Evolutionary conservation across 37 sponge, comb jelly and placozoan species (phyloP), one percentile per base, ranked within the genome.

Genomic region (Sycon ciliatum): DNA sequence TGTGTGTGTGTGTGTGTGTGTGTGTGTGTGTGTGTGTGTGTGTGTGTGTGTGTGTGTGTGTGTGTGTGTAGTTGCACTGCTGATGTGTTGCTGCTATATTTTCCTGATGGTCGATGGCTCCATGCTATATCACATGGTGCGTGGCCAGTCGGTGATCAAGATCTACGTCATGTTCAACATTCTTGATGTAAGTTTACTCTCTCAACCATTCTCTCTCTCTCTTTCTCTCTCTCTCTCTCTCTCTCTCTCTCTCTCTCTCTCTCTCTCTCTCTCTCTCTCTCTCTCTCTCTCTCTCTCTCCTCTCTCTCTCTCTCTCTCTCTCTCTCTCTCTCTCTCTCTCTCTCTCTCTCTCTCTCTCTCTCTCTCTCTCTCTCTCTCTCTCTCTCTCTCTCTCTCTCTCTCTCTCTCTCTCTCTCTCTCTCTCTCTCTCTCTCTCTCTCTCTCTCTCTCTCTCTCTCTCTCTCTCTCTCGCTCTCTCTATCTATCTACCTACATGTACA

Each of bases 91-190:
- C 65, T 60, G 13, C n/a, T 22, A 9, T 4, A 24, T 78, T 4
- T 36, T 49, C 4, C 28, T 36, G 20, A 24, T 27, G 57, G 73
- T 96, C 36, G 94, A 96, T 72, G 92, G 83, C 4, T 92, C 93
- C 3, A 76, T 89, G 32, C 28, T 92, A 0, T 96, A 96, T 53
- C 98, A 96, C 72, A 52, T 91, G 40, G 79, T 96, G 37, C 65
- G 93, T 34, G 98, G 85, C 26, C 98, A 96, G 74, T 76, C 82
- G 16, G 83, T 96, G 0, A 88, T 96, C 39, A 96, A 96, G 69
- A 77, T 91, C 26, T 96, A 96, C 53, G 94, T 96, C 78, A 92
- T 96, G 34, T 87, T 73, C 78, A 96, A 96, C 78, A 82, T 96
- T 76, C 60, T 96, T 31, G 98, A 96, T 69, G 87, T 96, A 31